Evolutionary conservation across 2,888 invertebrate genomes (phyloP).

Genomic region (Phalangium opilio): DNA sequence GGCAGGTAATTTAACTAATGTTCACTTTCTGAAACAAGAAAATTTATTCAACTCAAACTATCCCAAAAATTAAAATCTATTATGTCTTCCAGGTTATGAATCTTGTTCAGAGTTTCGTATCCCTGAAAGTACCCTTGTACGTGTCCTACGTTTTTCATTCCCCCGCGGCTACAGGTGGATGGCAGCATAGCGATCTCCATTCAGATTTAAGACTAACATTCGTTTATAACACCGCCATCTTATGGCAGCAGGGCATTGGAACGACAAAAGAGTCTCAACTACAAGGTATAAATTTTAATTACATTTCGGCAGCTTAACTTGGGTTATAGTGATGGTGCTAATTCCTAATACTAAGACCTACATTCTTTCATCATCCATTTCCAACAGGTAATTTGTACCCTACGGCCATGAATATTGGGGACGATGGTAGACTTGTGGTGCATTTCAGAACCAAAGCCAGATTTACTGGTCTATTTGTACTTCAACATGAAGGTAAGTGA

Average conservation of each 20-base stretch:
- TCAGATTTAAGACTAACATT: slow-evolving; percentile 28
- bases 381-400: slow-evolving; percentile 28
- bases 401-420: slow-evolving; percentile 28
- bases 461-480: slow-evolving; percentile 29
- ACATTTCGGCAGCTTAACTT: too few species aligned
- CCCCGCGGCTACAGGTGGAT: slow-evolving; percentile 25
- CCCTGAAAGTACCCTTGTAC: slow-evolving; percentile 28
- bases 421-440: slow-evolving; percentile 29
- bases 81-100: slow-evolving; percentile 28
- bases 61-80: too few species aligned
- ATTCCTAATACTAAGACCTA: not conserved
- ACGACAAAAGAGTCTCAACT: slow-evolving; percentile 23
- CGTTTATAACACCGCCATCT: slow-evolving; percentile 30
- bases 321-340: too few species aligned
- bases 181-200: slow-evolving; percentile 29
- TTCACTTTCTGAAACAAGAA: not conserved
- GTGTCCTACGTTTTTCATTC: slow-evolving; percentile 31
- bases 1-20: slow-evolving; percentile 25
- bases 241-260: slow-evolving; percentile 30
- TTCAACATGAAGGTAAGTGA: slow-evolving; percentile 24
- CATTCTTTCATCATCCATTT: not conserved
- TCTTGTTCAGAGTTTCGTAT: slow-evolving; percentile 28
- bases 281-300: slow-evolving; percentile 25
- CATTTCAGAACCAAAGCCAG: slow-evolving; percentile 28
- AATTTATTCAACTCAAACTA: too few species aligned